A percentile compares a stretch with the other conserved stretches of the same genome.
phyloP scores from a whole-genome alignment of 2,113 vertebrate genomes.

The Cichladusa arquata region DNA sequence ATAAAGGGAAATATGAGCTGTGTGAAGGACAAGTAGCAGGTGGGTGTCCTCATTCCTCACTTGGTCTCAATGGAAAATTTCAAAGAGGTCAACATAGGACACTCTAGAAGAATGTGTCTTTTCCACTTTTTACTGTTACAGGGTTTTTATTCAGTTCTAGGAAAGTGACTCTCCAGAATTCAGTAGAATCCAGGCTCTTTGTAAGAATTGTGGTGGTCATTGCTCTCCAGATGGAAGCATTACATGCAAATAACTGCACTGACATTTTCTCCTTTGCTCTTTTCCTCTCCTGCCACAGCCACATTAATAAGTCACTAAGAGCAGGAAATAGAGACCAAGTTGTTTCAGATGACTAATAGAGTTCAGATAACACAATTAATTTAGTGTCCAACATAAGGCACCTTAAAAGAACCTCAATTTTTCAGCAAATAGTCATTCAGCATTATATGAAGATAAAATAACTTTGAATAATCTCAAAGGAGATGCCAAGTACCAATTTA shows the following conservation, averaged over 20 bases:
- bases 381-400: background rate
- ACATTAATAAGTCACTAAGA: background rate
- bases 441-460: background rate
- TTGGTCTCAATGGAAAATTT: background rate
- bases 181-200: background rate
- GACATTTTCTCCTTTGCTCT: slow-evolving; percentile 7
- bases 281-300: background rate
- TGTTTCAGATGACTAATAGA: slow-evolving; percentile 25
- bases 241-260: background rate
- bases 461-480: background rate
- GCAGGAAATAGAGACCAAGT: background rate
- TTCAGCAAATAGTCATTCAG: background rate
- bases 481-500: background rate
- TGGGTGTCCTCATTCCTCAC: background rate
- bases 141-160: background rate
- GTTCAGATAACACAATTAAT: slow-evolving; percentile 49
- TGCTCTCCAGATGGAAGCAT: background rate
- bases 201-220: background rate
- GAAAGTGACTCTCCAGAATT: background rate
- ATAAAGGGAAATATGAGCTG: background rate
- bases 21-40: background rate
- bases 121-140: background rate
- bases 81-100: background rate
- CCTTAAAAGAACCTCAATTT: slow-evolving; percentile 5
- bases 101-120: background rate